Evolutionary conservation across 1,140 invertebrate genomes (phyloP).

Genomic region (Centruroides sculpturatus): DNA sequence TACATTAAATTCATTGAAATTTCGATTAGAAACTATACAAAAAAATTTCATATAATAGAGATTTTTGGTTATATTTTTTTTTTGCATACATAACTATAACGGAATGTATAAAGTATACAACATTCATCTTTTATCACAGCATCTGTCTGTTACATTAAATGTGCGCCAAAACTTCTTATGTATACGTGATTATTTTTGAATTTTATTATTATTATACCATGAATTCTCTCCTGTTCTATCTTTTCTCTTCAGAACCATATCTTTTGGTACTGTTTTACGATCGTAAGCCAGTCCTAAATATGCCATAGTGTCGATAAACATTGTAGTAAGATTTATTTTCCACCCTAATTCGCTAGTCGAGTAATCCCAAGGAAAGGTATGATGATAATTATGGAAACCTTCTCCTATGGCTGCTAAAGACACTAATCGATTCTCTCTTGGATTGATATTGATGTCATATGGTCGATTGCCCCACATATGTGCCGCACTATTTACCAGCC

Average conservation of each 20-base stretch:
- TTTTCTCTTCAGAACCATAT: constrained; percentile 6
- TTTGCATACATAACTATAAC: too few relatives aligned
- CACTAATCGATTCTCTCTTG: constrained; percentile 35
- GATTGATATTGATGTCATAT: constrained; percentile 34
- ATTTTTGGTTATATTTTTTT: too few relatives aligned
- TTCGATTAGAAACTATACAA: too few relatives aligned
- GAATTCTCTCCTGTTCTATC: not conserved
- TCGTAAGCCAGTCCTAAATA: constrained; percentile 47
- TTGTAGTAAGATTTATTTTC: constrained; percentile 32
- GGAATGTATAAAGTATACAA: too few relatives aligned
- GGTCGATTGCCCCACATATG: constrained; percentile 33
- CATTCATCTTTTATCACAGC: too few relatives aligned
- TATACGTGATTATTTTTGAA: too few relatives aligned
- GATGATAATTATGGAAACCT: constrained; percentile 64
- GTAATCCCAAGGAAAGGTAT: constrained; percentile 61
- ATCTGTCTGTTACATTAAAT: too few relatives aligned
- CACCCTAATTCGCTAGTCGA: constrained; percentile 52
- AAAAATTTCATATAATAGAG: too few relatives aligned
- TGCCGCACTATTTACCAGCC: constrained; percentile 35
- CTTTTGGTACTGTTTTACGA: constrained; percentile 30
- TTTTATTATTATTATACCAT: too few relatives aligned
- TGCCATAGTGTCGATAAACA: constrained; percentile 46
- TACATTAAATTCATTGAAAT: too few relatives aligned
- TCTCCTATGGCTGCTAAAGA: constrained; percentile 36
- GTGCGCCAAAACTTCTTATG: too few relatives aligned